Evolutionary conservation across 2,113 vertebrate genomes (phyloP).

Genomic region (Ictalurus furcatus): DNA sequence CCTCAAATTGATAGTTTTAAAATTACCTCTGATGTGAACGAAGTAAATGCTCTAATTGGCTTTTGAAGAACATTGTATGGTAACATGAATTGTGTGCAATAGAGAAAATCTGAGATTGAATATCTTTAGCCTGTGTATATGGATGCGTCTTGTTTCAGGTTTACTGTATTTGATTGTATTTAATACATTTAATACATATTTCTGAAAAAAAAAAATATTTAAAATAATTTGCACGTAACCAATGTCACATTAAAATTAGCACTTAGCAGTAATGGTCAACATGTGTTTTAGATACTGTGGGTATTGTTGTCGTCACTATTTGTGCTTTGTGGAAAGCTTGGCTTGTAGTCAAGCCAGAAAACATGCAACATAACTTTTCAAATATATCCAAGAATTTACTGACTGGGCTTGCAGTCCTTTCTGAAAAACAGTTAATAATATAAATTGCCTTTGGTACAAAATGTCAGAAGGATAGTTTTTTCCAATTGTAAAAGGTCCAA

Average conservation of each 20-base stretch:
- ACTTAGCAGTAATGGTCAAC: background rate
- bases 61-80: background rate
- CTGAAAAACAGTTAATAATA: slow-evolving; percentile 52
- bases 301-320: background rate
- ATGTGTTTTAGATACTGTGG: background rate
- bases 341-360: no score
- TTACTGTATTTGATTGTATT: background rate
- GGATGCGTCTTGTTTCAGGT: background rate
- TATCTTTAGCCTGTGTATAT: background rate
- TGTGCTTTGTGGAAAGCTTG: background rate
- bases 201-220: no score
- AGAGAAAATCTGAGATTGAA: background rate
- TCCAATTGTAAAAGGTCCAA: slow-evolving; percentile 57
- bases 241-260: background rate
- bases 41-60: background rate
- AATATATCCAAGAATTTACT: background rate
- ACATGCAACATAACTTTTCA: background rate
- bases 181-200: background rate
- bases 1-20: background rate
- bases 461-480: slow-evolving; percentile 52
- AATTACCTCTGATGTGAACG: background rate
- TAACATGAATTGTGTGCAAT: background rate
- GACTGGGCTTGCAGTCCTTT: background rate
- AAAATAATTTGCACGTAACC: background rate
- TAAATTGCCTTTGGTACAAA: slow-evolving; percentile 59